A percentile compares a stretch with the other conserved stretches of the same genome.
These are phyloP conservation scores for Hirudinaria manillensis DNA, from an alignment of 2,888 invertebrate genomes.

Conservation along the genomic window DNA sequence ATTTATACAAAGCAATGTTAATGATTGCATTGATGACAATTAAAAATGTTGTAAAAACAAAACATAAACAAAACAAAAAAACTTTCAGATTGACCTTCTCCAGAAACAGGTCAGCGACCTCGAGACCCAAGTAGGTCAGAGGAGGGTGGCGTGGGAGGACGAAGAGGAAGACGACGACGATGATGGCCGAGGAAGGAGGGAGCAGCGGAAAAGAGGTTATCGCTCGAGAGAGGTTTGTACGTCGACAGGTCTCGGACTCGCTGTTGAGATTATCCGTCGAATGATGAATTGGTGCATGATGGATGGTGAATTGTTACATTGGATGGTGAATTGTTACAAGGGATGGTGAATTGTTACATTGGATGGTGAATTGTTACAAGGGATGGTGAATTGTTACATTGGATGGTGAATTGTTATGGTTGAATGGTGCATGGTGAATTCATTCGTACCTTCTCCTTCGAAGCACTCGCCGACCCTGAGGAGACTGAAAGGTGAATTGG, in stretches of 20 bases:
- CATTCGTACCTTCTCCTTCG: too few species aligned
- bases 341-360: neutral
- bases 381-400: neutral
- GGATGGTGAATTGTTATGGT: neutral
- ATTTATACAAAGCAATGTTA: too few species aligned
- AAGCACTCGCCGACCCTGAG: neutral
- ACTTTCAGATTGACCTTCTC: conserved; percentile 48
- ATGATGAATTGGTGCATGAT: neutral
- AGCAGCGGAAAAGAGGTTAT: too few species aligned
- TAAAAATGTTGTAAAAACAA: neutral
- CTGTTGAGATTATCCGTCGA: too few species aligned
- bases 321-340: neutral
- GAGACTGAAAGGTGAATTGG: neutral
- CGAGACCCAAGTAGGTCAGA: conserved; percentile 47
- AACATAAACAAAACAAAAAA: too few species aligned
- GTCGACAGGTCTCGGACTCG: neutral
- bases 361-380: neutral
- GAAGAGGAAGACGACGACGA: conserved; percentile 42
- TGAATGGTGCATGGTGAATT: neutral
- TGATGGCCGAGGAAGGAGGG: conserved; percentile 34
- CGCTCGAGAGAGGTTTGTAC: neutral
- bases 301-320: neutral
- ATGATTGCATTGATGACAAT: neutral
- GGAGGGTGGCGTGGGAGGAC: conserved; percentile 40
- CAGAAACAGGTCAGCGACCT: conserved; percentile 52